Conservation (phyloP, 2,888 invertebrate species). For the Apodemia duryi region DNA sequence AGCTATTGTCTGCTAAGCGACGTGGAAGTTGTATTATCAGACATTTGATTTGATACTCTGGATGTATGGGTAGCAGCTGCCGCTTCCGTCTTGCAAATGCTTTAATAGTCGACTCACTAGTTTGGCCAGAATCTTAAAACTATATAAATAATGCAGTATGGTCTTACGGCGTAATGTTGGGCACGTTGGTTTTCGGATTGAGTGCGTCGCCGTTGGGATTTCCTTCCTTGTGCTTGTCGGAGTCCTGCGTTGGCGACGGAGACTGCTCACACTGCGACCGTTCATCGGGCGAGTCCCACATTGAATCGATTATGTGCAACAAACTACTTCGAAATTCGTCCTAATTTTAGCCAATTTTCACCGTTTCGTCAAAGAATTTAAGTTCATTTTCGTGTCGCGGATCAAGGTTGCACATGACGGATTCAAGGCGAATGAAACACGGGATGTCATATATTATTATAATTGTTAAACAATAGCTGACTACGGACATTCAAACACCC, state of each 20-base stretch:
- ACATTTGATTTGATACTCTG: no score
- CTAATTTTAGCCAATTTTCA: conserved; percentile 59
- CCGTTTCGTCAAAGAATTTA: conserved; percentile 49
- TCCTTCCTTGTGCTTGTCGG: conserved; percentile 50
- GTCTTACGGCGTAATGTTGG: conserved; percentile 82
- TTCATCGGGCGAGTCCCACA: conserved; percentile 81
- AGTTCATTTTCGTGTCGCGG: conserved; percentile 38
- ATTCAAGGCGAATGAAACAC: conserved; percentile 80
- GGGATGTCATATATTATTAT: conserved; percentile 79
- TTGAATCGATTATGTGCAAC: conserved; percentile 81
- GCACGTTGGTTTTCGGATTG: conserved; percentile 73
- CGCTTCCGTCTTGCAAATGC: no score
- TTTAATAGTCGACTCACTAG: not conserved
- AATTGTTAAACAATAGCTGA: conserved; percentile 68
- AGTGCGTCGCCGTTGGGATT: conserved; percentile 60
- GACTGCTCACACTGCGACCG: conserved; percentile 75
- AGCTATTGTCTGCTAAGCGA: no score
- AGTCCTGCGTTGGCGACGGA: conserved; percentile 52
- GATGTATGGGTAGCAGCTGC: no score
- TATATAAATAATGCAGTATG: not conserved
- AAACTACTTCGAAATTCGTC: conserved; percentile 80
- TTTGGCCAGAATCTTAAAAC: not conserved
- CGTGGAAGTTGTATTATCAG: no score
- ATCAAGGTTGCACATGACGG: conserved; percentile 79
- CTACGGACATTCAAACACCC: conserved; percentile 76